Evolutionary conservation across 2,888 invertebrate species (phyloP).

Genomic region (Drosophila meridionalis): DNA sequence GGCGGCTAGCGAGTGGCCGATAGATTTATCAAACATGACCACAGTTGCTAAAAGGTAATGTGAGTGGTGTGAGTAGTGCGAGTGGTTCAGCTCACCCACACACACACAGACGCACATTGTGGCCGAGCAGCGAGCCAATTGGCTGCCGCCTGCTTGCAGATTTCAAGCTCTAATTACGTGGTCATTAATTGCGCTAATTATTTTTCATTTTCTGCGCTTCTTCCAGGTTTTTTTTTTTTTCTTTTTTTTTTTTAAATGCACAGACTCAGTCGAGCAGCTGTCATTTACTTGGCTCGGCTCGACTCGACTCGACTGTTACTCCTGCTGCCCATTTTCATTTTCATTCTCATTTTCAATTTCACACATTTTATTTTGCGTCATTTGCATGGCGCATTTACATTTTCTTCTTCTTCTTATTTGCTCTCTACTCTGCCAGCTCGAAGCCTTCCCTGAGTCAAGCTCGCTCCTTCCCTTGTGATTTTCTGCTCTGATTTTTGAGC

Average conservation of each 20-base stretch:
- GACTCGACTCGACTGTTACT: too few species aligned
- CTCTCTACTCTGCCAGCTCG: neutral
- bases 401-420: neutral
- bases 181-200: slow-evolving; percentile 83
- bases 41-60: slow-evolving; percentile 60
- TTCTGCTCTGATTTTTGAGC: slow-evolving; percentile 17
- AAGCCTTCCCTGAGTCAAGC: neutral
- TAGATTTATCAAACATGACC: slow-evolving; percentile 79
- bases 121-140: neutral
- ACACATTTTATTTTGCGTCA: slow-evolving; percentile 75
- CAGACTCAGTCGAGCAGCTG: slow-evolving; percentile 22
- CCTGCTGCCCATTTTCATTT: slow-evolving; percentile 5
- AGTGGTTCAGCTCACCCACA: slow-evolving; percentile 32
- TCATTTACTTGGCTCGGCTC: neutral
- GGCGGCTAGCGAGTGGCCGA: slow-evolving; percentile 37
- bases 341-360: slow-evolving; percentile 63
- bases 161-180: slow-evolving; percentile 82
- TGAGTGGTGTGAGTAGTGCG: neutral
- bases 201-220: slow-evolving; percentile 75
- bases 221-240: neutral
- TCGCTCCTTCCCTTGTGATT: neutral
- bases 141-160: slow-evolving; percentile 35
- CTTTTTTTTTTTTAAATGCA: slow-evolving; percentile 33
- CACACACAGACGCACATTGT: neutral
- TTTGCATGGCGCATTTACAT: slow-evolving; percentile 65